Conservation (phyloP, 2,113 vertebrate species). For the Heliornis fulica region DNA sequence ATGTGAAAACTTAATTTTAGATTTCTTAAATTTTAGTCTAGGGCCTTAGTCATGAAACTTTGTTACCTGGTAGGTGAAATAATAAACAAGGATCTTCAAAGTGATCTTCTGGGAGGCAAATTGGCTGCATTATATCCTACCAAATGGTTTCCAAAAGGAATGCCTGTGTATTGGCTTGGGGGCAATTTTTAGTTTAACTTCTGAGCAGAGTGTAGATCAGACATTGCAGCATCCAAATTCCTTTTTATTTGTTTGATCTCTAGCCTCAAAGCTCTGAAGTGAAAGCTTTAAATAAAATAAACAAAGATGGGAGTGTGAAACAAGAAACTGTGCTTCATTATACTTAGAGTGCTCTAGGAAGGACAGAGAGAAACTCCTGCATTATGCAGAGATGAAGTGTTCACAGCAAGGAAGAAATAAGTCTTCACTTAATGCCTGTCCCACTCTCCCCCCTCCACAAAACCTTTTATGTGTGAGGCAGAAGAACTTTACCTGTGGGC, state of each 20-base stretch:
- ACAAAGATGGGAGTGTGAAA: constrained; percentile 35
- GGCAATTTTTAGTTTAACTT: constrained; percentile 28
- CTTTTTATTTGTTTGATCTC: constrained; percentile 59
- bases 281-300: constrained; percentile 57
- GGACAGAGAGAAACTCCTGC: neutral
- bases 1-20: neutral
- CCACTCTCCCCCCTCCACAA: neutral
- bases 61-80: neutral
- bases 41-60: neutral
- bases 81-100: neutral
- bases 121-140: neutral
- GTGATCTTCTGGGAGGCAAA: neutral
- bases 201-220: constrained; percentile 29
- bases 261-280: constrained; percentile 38
- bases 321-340: neutral
- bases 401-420: neutral
- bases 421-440: neutral
- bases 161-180: neutral
- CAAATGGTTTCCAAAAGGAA: neutral
- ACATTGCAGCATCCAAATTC: constrained; percentile 2
- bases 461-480: neutral
- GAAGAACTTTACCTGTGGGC: neutral
- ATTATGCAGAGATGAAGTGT: neutral
- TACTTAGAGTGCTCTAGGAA: neutral
- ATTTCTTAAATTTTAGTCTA: neutral